Conservation (phyloP, 2,113 vertebrate genomes). For the Rhadina sibilatrix region DNA sequence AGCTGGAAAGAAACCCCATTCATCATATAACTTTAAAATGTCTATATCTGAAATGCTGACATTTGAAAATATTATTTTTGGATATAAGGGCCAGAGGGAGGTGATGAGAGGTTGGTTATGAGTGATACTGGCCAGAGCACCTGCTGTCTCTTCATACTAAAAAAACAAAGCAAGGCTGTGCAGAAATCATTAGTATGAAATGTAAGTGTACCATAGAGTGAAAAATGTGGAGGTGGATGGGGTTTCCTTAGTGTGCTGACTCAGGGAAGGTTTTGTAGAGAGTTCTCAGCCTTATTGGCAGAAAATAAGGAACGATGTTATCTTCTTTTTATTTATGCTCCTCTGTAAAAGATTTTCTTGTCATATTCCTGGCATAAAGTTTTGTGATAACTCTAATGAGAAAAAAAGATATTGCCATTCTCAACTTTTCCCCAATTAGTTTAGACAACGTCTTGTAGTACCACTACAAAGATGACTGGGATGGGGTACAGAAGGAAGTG, state of each 20-base stretch:
- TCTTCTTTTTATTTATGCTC: not conserved
- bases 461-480: not conserved
- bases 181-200: not conserved
- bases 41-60: not conserved
- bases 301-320: not conserved
- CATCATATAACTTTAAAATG: not conserved
- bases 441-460: rapidly evolving
- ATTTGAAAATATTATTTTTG: not conserved
- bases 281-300: not conserved
- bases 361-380: not conserved
- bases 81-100: not conserved
- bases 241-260: not conserved
- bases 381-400: not conserved
- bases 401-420: not conserved
- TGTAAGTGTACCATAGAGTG: not conserved
- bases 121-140: not conserved
- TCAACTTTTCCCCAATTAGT: not conserved
- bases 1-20: not conserved
- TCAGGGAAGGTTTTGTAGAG: not conserved
- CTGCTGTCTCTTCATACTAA: not conserved
- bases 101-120: not conserved
- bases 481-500: not conserved
- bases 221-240: not conserved
- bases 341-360: not conserved
- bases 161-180: not conserved